Evolutionary conservation across 2,888 invertebrate genomes (phyloP).

Genomic region (Coleophora deauratella): DNA sequence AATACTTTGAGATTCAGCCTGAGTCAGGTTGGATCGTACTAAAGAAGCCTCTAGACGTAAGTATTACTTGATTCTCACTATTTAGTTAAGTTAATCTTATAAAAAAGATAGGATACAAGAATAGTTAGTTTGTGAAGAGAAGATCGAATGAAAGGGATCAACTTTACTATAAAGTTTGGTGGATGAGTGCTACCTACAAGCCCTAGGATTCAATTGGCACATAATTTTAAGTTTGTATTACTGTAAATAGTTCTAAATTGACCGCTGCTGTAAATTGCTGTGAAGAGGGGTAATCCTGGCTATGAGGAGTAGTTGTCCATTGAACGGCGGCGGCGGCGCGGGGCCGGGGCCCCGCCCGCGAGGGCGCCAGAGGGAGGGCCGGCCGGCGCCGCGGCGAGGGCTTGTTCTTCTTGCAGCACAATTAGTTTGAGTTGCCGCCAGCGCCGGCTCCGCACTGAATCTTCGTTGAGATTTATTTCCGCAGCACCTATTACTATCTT

Average conservation of each 20-base stretch:
- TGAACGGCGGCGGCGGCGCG: conserved; percentile 40
- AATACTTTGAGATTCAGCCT: conserved; percentile 97
- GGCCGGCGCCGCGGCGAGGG: conserved; percentile 42
- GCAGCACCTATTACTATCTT: conserved; percentile 71
- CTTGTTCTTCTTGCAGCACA: conserved; percentile 83
- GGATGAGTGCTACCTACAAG: conserved; percentile 74
- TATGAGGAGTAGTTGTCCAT: conserved; percentile 72
- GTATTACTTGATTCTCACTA: conserved; percentile 64
- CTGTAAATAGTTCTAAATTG: conserved; percentile 73
- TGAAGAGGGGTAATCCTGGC: conserved; percentile 68
- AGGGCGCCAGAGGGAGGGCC: conserved; percentile 30
- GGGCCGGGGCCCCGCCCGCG: conserved; percentile 23
- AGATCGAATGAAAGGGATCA: conserved; percentile 65
- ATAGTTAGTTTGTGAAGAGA: conserved; percentile 42
- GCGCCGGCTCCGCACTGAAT: conserved; percentile 67
- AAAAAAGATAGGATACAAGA: too few relatives aligned
- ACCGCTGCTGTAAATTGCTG: conserved; percentile 71
- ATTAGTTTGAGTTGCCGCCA: conserved; percentile 81
- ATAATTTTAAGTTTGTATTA: conserved; percentile 59
- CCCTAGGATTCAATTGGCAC: conserved; percentile 75
- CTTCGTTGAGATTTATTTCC: conserved; percentile 72
- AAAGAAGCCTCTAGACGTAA: conserved; percentile 96
- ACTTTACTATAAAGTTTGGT: conserved; percentile 68
- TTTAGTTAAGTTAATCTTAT: conserved; percentile 1
- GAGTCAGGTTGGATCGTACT: conserved; percentile 98